Percentiles rank a stretch among this genome's conserved stretches.
phyloP scores from a whole-genome alignment of 2,888 invertebrate species.

The Diogma glabrata region DNA sequence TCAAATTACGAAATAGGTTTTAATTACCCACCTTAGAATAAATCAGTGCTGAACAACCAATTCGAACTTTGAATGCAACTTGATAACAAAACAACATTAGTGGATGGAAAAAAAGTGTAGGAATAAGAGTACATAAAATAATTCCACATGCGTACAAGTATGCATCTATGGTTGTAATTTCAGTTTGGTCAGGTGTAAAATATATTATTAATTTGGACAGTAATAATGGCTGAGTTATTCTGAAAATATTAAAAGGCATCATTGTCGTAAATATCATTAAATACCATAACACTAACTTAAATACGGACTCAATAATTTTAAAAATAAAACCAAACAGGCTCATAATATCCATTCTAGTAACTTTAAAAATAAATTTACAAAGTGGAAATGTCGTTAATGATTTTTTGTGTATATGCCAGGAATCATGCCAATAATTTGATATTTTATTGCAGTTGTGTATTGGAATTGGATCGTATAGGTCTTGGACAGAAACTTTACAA shows the following conservation, averaged over 20 bases:
- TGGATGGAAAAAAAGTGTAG: conserved; percentile 39
- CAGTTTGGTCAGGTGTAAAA: conserved; percentile 39
- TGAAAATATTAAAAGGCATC: too few relatives aligned
- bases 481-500: too few relatives aligned
- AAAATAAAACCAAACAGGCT: too few relatives aligned
- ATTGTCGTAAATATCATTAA: too few relatives aligned
- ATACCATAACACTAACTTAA: too few relatives aligned
- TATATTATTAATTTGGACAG: conserved; percentile 47
- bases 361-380: too few relatives aligned
- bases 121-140: conserved; percentile 25
- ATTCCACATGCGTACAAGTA: conserved; percentile 55
- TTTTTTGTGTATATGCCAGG: too few relatives aligned
- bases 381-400: too few relatives aligned
- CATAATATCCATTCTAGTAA: too few relatives aligned
- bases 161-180: conserved; percentile 42
- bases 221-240: conserved; percentile 45
- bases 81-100: conserved; percentile 50
- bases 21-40: conserved; percentile 46
- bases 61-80: conserved; percentile 55
- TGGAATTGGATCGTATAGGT: too few relatives aligned
- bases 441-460: too few relatives aligned
- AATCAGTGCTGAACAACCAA: conserved; percentile 53
- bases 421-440: too few relatives aligned
- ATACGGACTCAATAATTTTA: conserved; percentile 26
- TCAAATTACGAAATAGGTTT: neutral